A percentile compares a stretch with the other conserved stretches of the same genome.
These are phyloP conservation scores for Brachymystax lenok DNA, from an alignment of 2,797 vertebrate species.

Conservation along the genomic window DNA sequence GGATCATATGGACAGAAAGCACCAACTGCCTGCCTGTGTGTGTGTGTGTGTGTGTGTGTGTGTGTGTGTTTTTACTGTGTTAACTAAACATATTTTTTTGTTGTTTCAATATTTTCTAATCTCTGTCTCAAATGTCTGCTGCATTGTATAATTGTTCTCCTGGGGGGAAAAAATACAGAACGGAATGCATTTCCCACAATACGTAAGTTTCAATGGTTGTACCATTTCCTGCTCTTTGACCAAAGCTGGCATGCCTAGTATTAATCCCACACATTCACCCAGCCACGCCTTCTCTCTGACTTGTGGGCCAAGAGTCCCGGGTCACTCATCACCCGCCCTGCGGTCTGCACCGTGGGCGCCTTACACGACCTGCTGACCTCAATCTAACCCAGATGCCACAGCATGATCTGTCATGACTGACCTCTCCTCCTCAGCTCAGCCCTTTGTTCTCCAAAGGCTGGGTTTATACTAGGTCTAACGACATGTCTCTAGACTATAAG, in stretches of 20 bases:
- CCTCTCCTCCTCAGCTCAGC: neutral
- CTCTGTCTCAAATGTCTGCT: constrained; percentile 77
- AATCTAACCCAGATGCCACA: constrained; percentile 23
- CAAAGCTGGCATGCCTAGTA: constrained; percentile 72
- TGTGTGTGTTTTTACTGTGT: too few relatives aligned
- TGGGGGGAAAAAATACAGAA: constrained; percentile 82
- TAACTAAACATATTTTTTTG: neutral
- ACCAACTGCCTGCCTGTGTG: too few relatives aligned
- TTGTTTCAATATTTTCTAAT: constrained; percentile 68
- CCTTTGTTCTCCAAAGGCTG: neutral
- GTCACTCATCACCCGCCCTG: constrained; percentile 18
- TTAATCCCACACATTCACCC: constrained; percentile 79
- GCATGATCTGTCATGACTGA: constrained; percentile 17
- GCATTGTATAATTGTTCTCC: constrained; percentile 86
- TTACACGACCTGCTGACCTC: neutral
- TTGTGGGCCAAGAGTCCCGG: too few relatives aligned
- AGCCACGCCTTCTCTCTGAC: neutral
- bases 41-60: too few relatives aligned
- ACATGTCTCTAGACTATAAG: too few relatives aligned
- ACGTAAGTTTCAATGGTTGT: constrained; percentile 86
- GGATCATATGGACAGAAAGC: too few relatives aligned
- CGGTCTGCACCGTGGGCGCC: neutral
- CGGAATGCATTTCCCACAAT: constrained; percentile 91
- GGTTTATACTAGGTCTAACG: too few relatives aligned
- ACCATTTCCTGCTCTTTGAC: constrained; percentile 70